A percentile compares a stretch with the other conserved stretches of the same genome.
Evolutionary conservation across 2,888 invertebrate genomes (phyloP).

Genomic region (Drosophila cyrtoloma): DNA sequence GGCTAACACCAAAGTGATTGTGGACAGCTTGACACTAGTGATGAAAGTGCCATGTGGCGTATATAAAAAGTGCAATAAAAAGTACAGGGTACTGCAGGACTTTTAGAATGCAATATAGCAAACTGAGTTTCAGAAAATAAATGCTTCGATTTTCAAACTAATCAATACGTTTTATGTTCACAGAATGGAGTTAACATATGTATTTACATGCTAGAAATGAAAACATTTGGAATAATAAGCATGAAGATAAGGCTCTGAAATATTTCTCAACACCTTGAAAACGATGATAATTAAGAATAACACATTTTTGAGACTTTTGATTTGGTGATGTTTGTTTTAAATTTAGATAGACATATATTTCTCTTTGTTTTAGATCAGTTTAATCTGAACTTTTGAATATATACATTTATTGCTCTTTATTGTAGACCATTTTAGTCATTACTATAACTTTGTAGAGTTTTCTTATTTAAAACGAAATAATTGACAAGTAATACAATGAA

Average conservation of each 20-base stretch:
- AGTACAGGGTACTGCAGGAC: not conserved
- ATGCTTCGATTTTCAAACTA: not conserved
- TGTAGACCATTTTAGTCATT: not conserved
- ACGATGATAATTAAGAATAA: not conserved
- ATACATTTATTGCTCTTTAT: not conserved
- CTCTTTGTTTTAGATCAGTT: too few species aligned
- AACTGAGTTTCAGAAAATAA: not conserved
- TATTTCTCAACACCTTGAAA: too few species aligned
- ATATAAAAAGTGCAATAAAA: not conserved
- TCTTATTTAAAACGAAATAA: not conserved
- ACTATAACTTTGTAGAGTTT: not conserved
- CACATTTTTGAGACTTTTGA: not conserved
- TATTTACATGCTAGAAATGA: not conserved
- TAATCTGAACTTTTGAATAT: not conserved
- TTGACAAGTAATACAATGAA: not conserved
- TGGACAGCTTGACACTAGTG: slow-evolving; percentile 3
- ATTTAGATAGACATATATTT: too few species aligned
- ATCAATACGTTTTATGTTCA: not conserved
- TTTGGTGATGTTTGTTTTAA: too few species aligned
- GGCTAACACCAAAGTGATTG: slow-evolving; percentile 11
- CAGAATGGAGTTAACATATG: not conserved
- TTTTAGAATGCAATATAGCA: not conserved
- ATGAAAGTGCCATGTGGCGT: too few species aligned
- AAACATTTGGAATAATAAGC: not conserved
- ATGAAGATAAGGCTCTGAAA: too few species aligned